A percentile compares a stretch with the other conserved stretches of the same genome.
Evolutionary conservation across 2,888 invertebrate species (phyloP).

Genomic region (Cephus rjabovi): DNA sequence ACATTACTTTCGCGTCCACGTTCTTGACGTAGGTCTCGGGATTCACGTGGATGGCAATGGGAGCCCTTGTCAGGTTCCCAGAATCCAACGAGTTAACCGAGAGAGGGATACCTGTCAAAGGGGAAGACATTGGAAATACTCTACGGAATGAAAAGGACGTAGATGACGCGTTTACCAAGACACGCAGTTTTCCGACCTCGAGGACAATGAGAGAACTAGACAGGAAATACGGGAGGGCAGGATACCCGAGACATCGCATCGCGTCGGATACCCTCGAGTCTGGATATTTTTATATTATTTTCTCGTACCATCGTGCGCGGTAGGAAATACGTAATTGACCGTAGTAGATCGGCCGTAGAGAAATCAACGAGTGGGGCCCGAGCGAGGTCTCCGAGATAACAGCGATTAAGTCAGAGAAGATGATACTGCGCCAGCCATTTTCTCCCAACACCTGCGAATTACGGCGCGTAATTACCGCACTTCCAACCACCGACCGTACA

Average conservation of each 20-base stretch:
- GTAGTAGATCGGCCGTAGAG: not conserved
- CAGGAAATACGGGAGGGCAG: not conserved
- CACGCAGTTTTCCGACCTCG: not conserved
- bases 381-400: constrained; percentile 45
- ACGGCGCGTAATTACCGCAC: constrained; percentile 61
- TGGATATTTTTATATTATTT: not conserved
- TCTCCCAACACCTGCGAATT: constrained; percentile 65
- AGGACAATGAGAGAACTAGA: not conserved
- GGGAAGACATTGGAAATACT: not conserved
- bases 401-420: constrained; percentile 63
- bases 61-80: not conserved
- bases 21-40: not conserved
- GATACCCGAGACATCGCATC: not conserved
- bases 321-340: not conserved
- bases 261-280: not conserved
- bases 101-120: not conserved
- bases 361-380: not conserved
- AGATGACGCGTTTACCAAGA: not conserved
- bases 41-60: not conserved
- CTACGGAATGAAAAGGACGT: not conserved
- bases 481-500: constrained; percentile 26
- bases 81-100: not conserved
- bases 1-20: not conserved
- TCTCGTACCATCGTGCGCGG: not conserved
- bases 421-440: constrained; percentile 58